These are phyloP conservation scores for Potamarius usumacintae DNA, from an alignment of 2,113 vertebrate genomes.

Conservation along the genomic window DNA sequence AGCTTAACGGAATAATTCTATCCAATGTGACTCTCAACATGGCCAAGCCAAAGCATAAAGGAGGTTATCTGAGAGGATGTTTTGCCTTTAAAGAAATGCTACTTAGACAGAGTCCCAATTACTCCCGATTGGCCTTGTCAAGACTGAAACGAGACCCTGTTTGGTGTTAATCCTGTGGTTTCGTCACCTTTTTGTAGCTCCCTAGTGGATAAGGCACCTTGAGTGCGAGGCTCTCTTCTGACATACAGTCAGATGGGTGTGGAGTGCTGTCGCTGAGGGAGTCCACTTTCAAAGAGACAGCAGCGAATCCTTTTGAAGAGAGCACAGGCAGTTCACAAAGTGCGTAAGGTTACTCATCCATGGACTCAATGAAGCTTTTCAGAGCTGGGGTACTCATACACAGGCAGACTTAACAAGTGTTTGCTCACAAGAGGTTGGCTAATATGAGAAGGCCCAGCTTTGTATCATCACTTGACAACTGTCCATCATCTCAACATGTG, in stretches of 20 bases:
- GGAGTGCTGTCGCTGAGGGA: slow-evolving; percentile 48
- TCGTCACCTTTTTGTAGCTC: slow-evolving; percentile 49
- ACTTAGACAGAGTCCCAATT: slow-evolving; percentile 59
- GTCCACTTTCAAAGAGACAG: slow-evolving; percentile 53
- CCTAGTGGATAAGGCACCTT: slow-evolving; percentile 47
- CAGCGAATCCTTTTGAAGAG: slow-evolving; percentile 51
- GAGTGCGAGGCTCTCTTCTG: slow-evolving; percentile 45
- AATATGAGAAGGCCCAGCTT: slow-evolving; percentile 41
- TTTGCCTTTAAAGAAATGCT: slow-evolving; percentile 49
- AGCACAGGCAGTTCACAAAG: slow-evolving; percentile 39
- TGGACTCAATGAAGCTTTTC: slow-evolving; percentile 65
- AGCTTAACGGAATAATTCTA: slow-evolving; percentile 33
- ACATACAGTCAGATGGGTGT: slow-evolving; percentile 49
- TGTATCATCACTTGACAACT: slow-evolving; percentile 47
- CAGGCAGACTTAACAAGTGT: slow-evolving; percentile 60
- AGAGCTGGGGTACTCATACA: slow-evolving; percentile 59
- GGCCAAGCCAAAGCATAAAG: slow-evolving; percentile 46
- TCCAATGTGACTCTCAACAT: background rate
- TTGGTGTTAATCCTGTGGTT: slow-evolving; percentile 56
- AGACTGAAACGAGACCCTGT: slow-evolving; percentile 57
- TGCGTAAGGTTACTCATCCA: slow-evolving; percentile 50
- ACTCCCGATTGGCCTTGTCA: slow-evolving; percentile 50
- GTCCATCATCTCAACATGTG: slow-evolving; percentile 60
- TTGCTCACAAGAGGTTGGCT: slow-evolving; percentile 61
- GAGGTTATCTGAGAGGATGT: slow-evolving; percentile 48